These are phyloP conservation scores for Lordiphosa clarofinis DNA, from an alignment of 1,140 invertebrate species.

Conservation along the genomic window DNA sequence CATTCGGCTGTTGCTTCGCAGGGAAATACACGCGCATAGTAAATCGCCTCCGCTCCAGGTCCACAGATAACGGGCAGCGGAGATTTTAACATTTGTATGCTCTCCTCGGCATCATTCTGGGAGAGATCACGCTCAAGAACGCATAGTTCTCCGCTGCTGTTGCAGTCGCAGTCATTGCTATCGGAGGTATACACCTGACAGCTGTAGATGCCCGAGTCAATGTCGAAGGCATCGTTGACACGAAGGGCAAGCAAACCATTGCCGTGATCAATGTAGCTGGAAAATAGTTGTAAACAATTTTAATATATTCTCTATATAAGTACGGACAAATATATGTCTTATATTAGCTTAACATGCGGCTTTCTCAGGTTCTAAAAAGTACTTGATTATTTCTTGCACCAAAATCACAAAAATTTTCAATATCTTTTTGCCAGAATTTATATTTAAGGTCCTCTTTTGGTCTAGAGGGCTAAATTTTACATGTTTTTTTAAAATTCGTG, in stretches of 20 bases:
- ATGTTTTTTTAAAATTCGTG: too few relatives aligned
- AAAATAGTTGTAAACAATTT: slow-evolving; percentile 3
- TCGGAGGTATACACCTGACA: slow-evolving; percentile 82
- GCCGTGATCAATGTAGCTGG: slow-evolving; percentile 83
- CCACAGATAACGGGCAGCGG: slow-evolving; percentile 62
- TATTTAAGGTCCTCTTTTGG: too few relatives aligned
- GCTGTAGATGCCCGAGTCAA: slow-evolving; percentile 87
- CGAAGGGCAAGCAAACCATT: slow-evolving; percentile 83
- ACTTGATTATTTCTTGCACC: too few relatives aligned
- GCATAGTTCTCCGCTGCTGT: slow-evolving; percentile 65
- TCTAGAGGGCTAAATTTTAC: too few relatives aligned
- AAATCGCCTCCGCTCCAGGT: slow-evolving; percentile 53
- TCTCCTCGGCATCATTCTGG: slow-evolving; percentile 31
- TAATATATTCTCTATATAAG: neutral
- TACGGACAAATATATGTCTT: neutral
- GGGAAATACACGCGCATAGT: slow-evolving; percentile 75
- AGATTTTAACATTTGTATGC: slow-evolving; percentile 61
- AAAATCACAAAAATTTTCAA: too few relatives aligned
- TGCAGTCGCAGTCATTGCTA: slow-evolving; percentile 50
- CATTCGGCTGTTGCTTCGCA: slow-evolving; percentile 62
- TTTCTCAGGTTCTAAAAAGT: too few relatives aligned
- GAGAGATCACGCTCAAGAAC: slow-evolving; percentile 61
- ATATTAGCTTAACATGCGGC: too few relatives aligned
- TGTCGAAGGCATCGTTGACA: slow-evolving; percentile 84
- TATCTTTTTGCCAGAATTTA: too few relatives aligned